Evolutionary conservation across 2,113 vertebrate genomes (phyloP).

Genomic region (Pollachius pollachius): DNA sequence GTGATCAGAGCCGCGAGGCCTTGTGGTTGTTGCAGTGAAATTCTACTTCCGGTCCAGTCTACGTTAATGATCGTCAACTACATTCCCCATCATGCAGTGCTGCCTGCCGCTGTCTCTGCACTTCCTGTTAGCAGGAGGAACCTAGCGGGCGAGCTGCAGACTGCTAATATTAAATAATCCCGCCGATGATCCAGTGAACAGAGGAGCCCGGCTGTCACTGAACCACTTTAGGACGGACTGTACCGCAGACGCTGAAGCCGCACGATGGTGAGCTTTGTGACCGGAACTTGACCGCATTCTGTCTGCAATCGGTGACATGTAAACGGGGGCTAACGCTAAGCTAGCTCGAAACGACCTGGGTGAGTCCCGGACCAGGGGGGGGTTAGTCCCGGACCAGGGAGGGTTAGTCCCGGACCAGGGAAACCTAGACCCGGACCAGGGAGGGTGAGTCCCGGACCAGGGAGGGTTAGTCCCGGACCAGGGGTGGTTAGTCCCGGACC

Average conservation of each 20-base stretch:
- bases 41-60: fast-evolving
- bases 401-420: too few species aligned
- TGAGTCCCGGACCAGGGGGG: too few species aligned
- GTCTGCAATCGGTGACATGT: too few species aligned
- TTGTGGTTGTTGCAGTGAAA: slow-evolving; percentile 64
- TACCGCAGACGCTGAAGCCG: slow-evolving; percentile 5
- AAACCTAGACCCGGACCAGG: too few species aligned
- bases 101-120: background rate
- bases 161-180: slow-evolving; percentile 14
- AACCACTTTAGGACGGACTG: slow-evolving; percentile 21
- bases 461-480: too few species aligned
- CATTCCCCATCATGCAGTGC: slow-evolving; percentile 51
- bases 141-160: slow-evolving; percentile 57
- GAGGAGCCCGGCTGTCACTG: slow-evolving; percentile 13
- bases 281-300: background rate
- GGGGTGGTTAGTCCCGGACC: too few species aligned
- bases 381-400: too few species aligned
- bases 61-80: slow-evolving; percentile 12
- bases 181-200: slow-evolving; percentile 48
- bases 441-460: too few species aligned
- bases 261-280: slow-evolving; percentile 58
- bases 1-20: slow-evolving; percentile 31
- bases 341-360: too few species aligned
- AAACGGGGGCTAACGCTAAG: too few species aligned
- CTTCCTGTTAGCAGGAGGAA: slow-evolving; percentile 51